phyloP scores from a whole-genome alignment of 1,140 invertebrate genomes.

The Heterodera carotae region DNA sequence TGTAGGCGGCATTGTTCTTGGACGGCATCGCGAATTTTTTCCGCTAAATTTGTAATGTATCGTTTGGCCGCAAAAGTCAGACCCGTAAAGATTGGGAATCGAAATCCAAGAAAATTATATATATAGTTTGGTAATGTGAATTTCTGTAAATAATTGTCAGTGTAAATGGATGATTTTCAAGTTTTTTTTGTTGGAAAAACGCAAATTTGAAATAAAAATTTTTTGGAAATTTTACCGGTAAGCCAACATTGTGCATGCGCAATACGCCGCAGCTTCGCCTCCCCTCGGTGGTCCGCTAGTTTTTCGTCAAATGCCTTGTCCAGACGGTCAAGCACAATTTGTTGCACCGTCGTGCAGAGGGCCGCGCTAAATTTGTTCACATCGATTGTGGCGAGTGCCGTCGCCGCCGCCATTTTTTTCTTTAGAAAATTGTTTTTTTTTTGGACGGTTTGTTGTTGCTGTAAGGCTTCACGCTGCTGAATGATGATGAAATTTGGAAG shows the following conservation, averaged over 20 bases:
- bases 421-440: no score
- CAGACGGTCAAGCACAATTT: not conserved
- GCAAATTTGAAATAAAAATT: not conserved
- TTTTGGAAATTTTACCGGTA: not conserved
- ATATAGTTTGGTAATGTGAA: no score
- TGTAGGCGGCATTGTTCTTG: not conserved
- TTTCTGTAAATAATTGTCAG: no score
- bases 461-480: no score
- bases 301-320: not conserved
- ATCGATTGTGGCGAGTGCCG: not conserved
- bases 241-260: not conserved
- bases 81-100: no score
- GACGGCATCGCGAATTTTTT: not conserved
- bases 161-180: no score
- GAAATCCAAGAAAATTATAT: no score
- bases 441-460: not conserved
- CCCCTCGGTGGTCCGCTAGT: not conserved
- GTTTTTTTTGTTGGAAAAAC: no score
- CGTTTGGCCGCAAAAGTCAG: no score
- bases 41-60: not conserved
- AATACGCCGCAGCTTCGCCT: not conserved
- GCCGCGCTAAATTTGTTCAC: not conserved
- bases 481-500: no score
- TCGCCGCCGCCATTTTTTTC: not conserved
- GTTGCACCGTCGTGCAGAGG: not conserved